Evolutionary conservation across 2,113 vertebrate genomes (phyloP).

Genomic region (Urocynchramus pylzowi): DNA sequence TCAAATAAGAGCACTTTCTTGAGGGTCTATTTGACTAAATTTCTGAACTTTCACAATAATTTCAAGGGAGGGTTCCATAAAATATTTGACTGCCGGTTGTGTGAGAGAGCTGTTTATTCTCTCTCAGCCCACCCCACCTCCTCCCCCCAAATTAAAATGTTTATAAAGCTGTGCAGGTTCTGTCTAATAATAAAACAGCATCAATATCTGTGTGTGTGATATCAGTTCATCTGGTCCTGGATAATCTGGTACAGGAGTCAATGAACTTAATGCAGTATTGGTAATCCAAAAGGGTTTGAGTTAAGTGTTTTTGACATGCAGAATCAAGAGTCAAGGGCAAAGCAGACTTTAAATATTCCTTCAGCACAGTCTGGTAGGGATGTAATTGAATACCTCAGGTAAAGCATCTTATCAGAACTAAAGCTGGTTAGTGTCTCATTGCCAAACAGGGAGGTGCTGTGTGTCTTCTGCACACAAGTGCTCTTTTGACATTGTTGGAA

Average conservation of each 20-base stretch:
- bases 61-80: neutral
- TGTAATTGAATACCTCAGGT: conserved; percentile 75
- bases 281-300: conserved; percentile 70
- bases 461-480: conserved; percentile 30
- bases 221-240: conserved; percentile 33
- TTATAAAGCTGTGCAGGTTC: conserved; percentile 14
- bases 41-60: neutral
- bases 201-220: conserved; percentile 45
- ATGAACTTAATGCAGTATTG: conserved; percentile 65
- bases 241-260: conserved; percentile 57
- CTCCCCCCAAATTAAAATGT: neutral
- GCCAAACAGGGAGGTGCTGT: conserved; percentile 36
- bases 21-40: neutral
- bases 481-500: conserved; percentile 71
- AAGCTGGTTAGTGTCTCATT: conserved; percentile 65
- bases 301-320: conserved; percentile 78
- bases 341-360: conserved; percentile 74
- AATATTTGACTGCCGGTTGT: neutral
- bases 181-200: conserved; percentile 34
- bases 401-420: conserved; percentile 69
- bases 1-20: neutral
- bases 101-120: neutral
- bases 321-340: conserved; percentile 77
- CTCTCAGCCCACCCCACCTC: neutral
- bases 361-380: conserved; percentile 49